These are phyloP conservation scores for Coecobrya sp. DNA, from an alignment of 2,888 invertebrate species.

Conservation along the genomic window DNA sequence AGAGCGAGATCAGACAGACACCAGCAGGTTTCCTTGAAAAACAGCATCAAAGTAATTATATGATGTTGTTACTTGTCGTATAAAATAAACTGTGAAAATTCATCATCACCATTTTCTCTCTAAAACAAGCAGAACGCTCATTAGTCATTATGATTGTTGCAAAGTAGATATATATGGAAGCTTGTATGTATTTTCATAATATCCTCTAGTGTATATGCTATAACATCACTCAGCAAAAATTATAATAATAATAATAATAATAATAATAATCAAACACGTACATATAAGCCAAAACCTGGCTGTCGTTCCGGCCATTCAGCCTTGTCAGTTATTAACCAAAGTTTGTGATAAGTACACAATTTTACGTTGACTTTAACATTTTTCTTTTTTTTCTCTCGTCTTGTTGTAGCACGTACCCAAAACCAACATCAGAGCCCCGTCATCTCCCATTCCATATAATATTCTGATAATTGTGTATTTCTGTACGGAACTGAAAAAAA, in stretches of 20 bases:
- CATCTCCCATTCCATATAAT: background rate
- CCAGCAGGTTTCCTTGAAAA: constrained; percentile 58
- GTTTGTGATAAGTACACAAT: constrained; percentile 11
- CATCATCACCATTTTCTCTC: constrained; percentile 22
- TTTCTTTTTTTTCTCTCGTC: constrained; percentile 6
- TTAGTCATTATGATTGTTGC: background rate
- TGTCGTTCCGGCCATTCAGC: constrained; percentile 38
- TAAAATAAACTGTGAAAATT: constrained; percentile 51
- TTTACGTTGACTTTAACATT: constrained; percentile 15
- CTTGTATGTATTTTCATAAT: background rate
- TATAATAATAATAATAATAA: background rate
- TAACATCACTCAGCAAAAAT: constrained; percentile 32
- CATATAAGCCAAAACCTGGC: constrained; percentile 32
- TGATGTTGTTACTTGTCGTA: constrained; percentile 51
- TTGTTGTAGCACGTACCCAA: background rate
- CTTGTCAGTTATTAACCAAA: constrained; percentile 48
- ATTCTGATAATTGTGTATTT: background rate
- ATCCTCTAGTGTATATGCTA: background rate
- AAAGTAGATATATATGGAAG: background rate
- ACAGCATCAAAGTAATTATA: constrained; percentile 52
- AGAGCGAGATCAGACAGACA: constrained; percentile 39
- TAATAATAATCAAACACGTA: constrained; percentile 28
- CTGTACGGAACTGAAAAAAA: constrained; percentile 51
- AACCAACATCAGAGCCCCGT: background rate
- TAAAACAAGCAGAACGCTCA: constrained; percentile 10